phyloP scores from a whole-genome alignment of 2,113 vertebrate species.

The Misgurnus mizolepis region DNA sequence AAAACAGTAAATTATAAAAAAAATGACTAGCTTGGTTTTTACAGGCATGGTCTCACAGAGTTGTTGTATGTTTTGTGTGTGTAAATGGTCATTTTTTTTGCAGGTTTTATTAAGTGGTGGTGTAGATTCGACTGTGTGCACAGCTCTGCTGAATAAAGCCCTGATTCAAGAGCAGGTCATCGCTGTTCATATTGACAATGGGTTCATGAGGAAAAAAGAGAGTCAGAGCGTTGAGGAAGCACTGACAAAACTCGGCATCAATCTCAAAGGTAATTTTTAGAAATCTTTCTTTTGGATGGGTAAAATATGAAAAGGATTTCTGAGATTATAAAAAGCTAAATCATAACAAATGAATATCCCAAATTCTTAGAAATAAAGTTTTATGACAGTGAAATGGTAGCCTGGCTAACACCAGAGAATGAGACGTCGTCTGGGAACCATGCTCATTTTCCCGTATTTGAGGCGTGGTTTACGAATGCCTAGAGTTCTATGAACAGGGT shows the following conservation, averaged over 20 bases:
- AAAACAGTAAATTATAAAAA: too few species aligned
- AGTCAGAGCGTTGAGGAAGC: conserved; percentile 97
- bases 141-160: conserved; percentile 93
- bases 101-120: conserved; percentile 95
- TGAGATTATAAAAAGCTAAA: background rate
- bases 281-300: background rate
- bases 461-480: too few species aligned
- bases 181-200: conserved; percentile 97
- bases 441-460: too few species aligned
- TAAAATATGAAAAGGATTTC: too few species aligned
- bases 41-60: background rate
- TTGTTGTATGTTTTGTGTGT: background rate
- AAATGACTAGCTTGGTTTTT: background rate
- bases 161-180: conserved; percentile 92
- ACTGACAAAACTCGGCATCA: conserved; percentile 92
- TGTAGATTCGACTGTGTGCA: conserved; percentile 97
- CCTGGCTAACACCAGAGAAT: too few species aligned
- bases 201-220: conserved; percentile 97
- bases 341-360: too few species aligned
- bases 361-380: too few species aligned
- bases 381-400: too few species aligned
- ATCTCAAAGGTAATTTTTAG: conserved; percentile 87
- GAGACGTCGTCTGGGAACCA: too few species aligned
- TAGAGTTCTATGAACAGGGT: too few species aligned
- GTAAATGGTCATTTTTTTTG: background rate